phyloP scores from a whole-genome alignment of 2,113 vertebrate species.

The Mesocricetus auratus region DNA sequence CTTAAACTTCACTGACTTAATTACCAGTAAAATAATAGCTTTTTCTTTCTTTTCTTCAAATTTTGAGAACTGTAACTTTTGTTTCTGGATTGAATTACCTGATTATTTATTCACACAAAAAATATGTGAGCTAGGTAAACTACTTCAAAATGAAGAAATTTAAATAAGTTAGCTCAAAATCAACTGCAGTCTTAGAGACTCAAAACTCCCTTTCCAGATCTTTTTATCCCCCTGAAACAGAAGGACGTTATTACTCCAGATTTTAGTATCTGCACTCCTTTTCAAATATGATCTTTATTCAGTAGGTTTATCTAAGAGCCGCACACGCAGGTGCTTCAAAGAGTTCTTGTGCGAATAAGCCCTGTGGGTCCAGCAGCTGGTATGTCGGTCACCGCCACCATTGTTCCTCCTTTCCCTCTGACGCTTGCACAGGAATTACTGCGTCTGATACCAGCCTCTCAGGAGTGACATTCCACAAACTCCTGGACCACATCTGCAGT shows the following conservation, averaged over 20 bases:
- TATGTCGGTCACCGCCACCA: background rate
- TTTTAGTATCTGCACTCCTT: slow-evolving; percentile 23
- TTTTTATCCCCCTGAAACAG: background rate
- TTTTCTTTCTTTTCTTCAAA: slow-evolving; percentile 23
- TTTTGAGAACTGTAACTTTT: slow-evolving; percentile 1
- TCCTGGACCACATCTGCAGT: background rate
- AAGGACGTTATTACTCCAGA: slow-evolving; percentile 4
- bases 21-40: background rate
- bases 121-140: background rate
- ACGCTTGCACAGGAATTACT: background rate
- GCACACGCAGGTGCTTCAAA: background rate
- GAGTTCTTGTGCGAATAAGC: background rate
- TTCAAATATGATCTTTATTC: slow-evolving; percentile 23
- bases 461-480: slow-evolving; percentile 13
- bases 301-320: background rate
- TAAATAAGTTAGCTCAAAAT: slow-evolving; percentile 21
- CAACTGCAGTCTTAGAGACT: background rate
- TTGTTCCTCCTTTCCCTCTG: background rate
- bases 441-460: background rate
- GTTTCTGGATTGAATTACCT: background rate
- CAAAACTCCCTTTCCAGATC: background rate
- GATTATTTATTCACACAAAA: background rate
- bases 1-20: slow-evolving; percentile 8
- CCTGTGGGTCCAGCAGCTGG: background rate
- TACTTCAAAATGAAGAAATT: slow-evolving; percentile 26